Percentiles rank a stretch among this genome's conserved stretches.
phyloP scores from a whole-genome alignment of 2,888 invertebrate species.

The Watsonalla cultraria region DNA sequence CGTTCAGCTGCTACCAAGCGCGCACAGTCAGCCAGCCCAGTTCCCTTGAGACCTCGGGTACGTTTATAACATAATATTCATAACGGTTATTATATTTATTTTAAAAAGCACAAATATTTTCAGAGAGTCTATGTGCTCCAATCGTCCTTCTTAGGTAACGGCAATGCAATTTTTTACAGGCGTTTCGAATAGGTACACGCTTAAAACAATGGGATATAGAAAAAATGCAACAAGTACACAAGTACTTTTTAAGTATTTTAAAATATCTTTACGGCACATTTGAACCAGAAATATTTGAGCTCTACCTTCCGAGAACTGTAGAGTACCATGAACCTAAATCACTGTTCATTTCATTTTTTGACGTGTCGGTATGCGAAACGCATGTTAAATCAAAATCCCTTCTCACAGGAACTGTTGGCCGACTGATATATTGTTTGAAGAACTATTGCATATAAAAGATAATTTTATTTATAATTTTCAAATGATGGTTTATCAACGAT shows the following conservation, averaged over 20 bases:
- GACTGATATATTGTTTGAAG: conserved; percentile 5
- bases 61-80: not conserved
- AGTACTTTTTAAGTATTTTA: too few relatives aligned
- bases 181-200: too few relatives aligned
- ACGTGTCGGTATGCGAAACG: conserved; percentile 23
- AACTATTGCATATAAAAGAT: too few relatives aligned
- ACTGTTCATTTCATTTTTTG: conserved; percentile 24
- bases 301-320: conserved; percentile 13
- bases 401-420: conserved; percentile 8
- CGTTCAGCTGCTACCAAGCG: conserved; percentile 30
- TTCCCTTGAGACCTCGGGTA: conserved; percentile 24
- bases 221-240: too few relatives aligned
- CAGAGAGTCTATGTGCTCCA: too few relatives aligned
- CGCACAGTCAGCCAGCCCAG: conserved; percentile 43
- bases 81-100: too few relatives aligned
- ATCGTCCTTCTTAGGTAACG: not conserved
- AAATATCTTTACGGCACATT: too few relatives aligned
- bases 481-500: too few relatives aligned
- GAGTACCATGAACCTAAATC: conserved; percentile 26
- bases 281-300: not conserved
- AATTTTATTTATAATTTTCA: too few relatives aligned
- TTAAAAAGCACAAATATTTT: too few relatives aligned
- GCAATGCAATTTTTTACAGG: not conserved
- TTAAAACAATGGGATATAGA: too few relatives aligned
- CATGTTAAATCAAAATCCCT: conserved; percentile 9